A percentile compares a stretch with the other conserved stretches of the same genome.
Evolutionary conservation across 2,113 vertebrate species (phyloP).

Genomic region (Loxodonta africana): DNA sequence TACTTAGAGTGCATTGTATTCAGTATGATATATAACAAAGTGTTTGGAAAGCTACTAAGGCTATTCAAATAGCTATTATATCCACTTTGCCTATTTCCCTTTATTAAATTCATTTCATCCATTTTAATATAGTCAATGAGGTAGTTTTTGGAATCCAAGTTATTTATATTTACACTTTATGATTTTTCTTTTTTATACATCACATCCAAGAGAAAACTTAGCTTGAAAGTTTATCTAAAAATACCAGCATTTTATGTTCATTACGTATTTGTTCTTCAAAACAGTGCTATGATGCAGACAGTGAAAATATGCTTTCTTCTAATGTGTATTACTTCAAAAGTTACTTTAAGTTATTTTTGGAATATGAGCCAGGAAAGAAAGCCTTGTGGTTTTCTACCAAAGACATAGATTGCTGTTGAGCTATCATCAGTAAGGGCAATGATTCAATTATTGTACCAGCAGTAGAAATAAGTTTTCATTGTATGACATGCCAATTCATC

Average conservation of each 20-base stretch:
- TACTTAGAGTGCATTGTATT: neutral
- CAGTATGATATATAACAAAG: neutral
- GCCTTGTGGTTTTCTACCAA: neutral
- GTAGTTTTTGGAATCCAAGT: neutral
- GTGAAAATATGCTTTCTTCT: neutral
- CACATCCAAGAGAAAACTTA: neutral
- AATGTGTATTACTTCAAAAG: neutral
- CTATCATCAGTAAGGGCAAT: neutral
- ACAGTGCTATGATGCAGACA: neutral
- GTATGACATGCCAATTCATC: neutral
- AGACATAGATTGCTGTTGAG: neutral
- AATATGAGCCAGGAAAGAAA: neutral
- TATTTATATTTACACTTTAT: neutral
- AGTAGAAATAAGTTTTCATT: neutral
- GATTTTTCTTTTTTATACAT: neutral
- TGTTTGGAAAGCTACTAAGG: neutral
- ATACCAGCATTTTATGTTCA: neutral
- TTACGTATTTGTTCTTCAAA: neutral
- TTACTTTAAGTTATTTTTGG: neutral
- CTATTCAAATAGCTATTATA: neutral
- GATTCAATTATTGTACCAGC: no score
- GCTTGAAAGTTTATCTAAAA: neutral
- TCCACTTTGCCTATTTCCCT: neutral
- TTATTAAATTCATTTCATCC: neutral
- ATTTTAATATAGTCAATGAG: neutral